Percentiles rank a stretch among this genome's conserved stretches.
Evolutionary conservation across 2,797 vertebrate genomes (phyloP).

Genomic region (Carduelis carduelis): DNA sequence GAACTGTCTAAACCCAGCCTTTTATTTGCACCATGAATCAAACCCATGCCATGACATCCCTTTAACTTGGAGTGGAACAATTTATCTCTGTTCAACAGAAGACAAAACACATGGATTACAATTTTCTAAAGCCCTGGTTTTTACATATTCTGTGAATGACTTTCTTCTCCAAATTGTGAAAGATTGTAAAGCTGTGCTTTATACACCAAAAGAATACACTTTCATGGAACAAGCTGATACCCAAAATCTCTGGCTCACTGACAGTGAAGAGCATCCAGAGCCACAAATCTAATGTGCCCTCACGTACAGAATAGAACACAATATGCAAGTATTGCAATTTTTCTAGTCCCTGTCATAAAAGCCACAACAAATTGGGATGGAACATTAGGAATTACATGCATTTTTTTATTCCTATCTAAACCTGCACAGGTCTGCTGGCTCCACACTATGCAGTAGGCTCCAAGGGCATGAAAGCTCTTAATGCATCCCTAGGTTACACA

Average conservation of each 20-base stretch:
- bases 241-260: not conserved
- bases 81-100: slow-evolving; percentile 28
- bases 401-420: not conserved
- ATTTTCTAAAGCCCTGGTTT: not conserved
- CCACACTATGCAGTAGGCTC: not conserved
- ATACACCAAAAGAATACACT: not conserved
- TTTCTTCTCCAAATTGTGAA: not conserved
- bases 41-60: not conserved
- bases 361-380: not conserved
- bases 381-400: not conserved
- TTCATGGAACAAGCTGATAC: not conserved
- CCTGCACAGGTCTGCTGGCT: not conserved
- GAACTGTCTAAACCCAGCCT: not conserved
- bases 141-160: not conserved
- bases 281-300: not conserved
- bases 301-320: not conserved
- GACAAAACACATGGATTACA: not conserved
- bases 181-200: not conserved
- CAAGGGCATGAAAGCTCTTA: not conserved
- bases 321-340: not conserved
- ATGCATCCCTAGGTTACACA: not conserved
- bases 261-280: not conserved
- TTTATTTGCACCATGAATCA: not conserved
- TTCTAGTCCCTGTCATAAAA: not conserved
- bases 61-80: not conserved